phyloP scores from a whole-genome alignment of 2,888 invertebrate species.

The Ligdia adustata region DNA sequence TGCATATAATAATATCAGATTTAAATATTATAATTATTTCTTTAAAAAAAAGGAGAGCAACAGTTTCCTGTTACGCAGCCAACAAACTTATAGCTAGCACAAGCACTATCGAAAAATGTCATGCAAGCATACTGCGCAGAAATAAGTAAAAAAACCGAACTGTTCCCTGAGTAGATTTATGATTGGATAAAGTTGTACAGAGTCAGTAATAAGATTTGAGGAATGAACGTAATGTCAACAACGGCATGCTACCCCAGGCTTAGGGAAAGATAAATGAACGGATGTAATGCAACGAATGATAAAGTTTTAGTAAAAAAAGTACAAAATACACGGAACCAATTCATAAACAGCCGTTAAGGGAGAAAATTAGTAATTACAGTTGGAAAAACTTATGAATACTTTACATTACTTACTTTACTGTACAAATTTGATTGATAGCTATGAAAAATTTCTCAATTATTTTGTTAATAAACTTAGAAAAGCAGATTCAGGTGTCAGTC shows the following conservation, averaged over 20 bases:
- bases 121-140: slow-evolving; percentile 42
- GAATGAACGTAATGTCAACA: slow-evolving; percentile 74
- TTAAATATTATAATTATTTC: too few species aligned
- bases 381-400: neutral
- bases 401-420: too few species aligned
- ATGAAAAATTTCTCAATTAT: too few species aligned
- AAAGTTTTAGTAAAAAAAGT: slow-evolving; percentile 38
- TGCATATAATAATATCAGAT: too few species aligned
- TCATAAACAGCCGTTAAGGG: slow-evolving; percentile 2
- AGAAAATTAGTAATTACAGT: slow-evolving; percentile 4
- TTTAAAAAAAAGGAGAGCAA: too few species aligned
- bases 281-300: slow-evolving; percentile 57
- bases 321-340: slow-evolving; percentile 24
- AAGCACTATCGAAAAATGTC: slow-evolving; percentile 37
- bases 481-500: too few species aligned
- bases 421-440: too few species aligned
- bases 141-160: slow-evolving; percentile 40
- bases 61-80: too few species aligned
- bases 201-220: slow-evolving; percentile 73
- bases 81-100: neutral
- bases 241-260: slow-evolving; percentile 63
- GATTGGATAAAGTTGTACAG: slow-evolving; percentile 61
- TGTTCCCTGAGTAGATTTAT: slow-evolving; percentile 58
- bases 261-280: slow-evolving; percentile 69
- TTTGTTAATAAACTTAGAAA: too few species aligned